phyloP scores from a whole-genome alignment of 2,888 invertebrate species.

The Ceraclea dissimilis region DNA sequence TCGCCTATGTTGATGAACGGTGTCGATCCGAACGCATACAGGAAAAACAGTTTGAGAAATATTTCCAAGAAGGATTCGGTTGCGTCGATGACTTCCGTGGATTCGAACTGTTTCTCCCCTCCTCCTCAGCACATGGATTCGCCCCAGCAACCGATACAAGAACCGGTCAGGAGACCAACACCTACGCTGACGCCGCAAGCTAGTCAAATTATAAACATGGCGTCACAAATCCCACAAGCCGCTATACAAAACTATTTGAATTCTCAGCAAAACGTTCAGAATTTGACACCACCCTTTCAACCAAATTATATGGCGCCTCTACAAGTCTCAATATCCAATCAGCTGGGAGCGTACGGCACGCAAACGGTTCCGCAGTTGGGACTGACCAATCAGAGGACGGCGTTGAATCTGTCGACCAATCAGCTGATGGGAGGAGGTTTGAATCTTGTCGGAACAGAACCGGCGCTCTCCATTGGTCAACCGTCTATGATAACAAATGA shows the following conservation, averaged over 20 bases:
- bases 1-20: constrained; percentile 23
- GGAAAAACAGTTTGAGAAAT: not conserved
- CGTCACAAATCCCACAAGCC: constrained; percentile 24
- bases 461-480: constrained; percentile 14
- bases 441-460: constrained; percentile 17
- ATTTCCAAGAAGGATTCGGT: constrained; percentile 8
- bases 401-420: constrained; percentile 25
- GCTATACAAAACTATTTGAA: constrained; percentile 26
- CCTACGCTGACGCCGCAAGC: constrained; percentile 29
- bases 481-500: constrained; percentile 34
- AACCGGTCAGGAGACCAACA: constrained; percentile 25
- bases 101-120: constrained; percentile 4
- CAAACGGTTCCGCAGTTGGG: constrained; percentile 28
- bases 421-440: constrained; percentile 21
- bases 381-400: constrained; percentile 25
- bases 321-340: constrained; percentile 27
- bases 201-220: constrained; percentile 29
- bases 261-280: constrained; percentile 22
- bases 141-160: constrained; percentile 23
- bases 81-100: constrained; percentile 4
- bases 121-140: not conserved
- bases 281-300: constrained; percentile 18
- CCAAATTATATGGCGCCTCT: constrained; percentile 23
- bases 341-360: constrained; percentile 26
- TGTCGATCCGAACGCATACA: constrained; percentile 6